These are phyloP conservation scores for Poecilia wingei DNA, from an alignment of 2,797 vertebrate genomes.

Conservation along the genomic window DNA sequence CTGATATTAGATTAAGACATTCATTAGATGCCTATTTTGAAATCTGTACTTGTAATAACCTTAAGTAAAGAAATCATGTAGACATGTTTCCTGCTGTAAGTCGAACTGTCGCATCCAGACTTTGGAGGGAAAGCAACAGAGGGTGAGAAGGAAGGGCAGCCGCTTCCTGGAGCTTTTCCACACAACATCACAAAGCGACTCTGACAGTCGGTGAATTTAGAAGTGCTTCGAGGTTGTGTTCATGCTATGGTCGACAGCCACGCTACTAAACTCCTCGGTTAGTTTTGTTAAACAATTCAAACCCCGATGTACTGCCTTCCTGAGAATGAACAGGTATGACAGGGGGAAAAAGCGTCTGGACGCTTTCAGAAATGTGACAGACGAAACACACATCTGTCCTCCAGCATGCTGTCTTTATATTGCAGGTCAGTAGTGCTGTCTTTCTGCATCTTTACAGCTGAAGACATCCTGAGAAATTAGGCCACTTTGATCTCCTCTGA, in stretches of 20 bases:
- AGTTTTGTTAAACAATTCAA: constrained; percentile 23
- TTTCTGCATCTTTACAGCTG: constrained; percentile 28
- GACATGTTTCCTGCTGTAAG: constrained; percentile 24
- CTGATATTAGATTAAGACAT: constrained; percentile 29
- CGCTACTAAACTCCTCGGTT: constrained; percentile 8
- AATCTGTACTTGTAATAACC: background rate
- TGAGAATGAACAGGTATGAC: constrained; percentile 7
- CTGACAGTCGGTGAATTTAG: constrained; percentile 62
- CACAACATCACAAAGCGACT: constrained; percentile 53
- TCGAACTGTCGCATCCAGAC: constrained; percentile 36
- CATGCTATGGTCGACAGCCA: constrained; percentile 7
- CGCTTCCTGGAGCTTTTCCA: constrained; percentile 63
- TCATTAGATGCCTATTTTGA: background rate
- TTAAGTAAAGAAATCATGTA: background rate
- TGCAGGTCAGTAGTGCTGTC: constrained; percentile 17
- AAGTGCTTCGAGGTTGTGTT: constrained; percentile 54
- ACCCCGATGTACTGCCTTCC: constrained; percentile 1
- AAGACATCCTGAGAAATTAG: constrained; percentile 43
- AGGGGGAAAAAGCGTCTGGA: background rate
- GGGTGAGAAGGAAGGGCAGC: constrained; percentile 49
- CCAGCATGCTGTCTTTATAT: constrained; percentile 5
- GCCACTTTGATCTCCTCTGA: constrained; percentile 47
- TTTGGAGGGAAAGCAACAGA: constrained; percentile 24
- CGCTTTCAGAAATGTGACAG: constrained; percentile 12
- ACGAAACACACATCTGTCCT: constrained; percentile 15